Evolutionary conservation across 2,888 invertebrate species (phyloP).

Genomic region (Subacronicta megacephala): DNA sequence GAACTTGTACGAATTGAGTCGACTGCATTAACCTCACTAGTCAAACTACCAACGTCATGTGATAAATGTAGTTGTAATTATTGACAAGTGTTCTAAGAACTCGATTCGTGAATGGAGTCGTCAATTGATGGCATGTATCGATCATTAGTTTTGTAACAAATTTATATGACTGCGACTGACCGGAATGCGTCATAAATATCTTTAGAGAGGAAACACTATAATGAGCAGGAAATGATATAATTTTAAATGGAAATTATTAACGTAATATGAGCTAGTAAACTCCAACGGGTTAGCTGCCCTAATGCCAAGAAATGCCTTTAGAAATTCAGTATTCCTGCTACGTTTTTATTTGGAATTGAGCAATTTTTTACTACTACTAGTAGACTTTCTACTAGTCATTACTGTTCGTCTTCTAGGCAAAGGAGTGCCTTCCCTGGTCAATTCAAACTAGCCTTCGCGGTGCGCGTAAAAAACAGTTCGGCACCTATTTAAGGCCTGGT

Average conservation of each 20-base stretch:
- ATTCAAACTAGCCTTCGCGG: too few species aligned
- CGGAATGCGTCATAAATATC: constrained; percentile 46
- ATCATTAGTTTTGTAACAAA: constrained; percentile 38
- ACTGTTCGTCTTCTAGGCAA: too few species aligned
- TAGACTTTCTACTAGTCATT: too few species aligned
- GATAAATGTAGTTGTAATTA: constrained; percentile 41
- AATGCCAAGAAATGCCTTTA: not conserved
- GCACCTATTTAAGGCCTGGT: too few species aligned
- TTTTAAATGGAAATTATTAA: constrained; percentile 15
- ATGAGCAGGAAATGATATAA: constrained; percentile 38
- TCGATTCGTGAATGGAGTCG: constrained; percentile 38
- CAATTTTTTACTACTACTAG: too few species aligned
- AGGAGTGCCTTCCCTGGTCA: too few species aligned
- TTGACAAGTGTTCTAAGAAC: constrained; percentile 44
- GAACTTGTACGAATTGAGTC: constrained; percentile 59
- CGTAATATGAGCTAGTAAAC: constrained; percentile 7
- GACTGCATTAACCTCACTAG: constrained; percentile 52
- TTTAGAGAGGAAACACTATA: constrained; percentile 35
- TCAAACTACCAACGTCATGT: constrained; percentile 35
- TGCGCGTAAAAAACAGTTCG: too few species aligned
- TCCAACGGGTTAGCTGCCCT: not conserved
- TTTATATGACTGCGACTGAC: constrained; percentile 36
- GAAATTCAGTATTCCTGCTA: not conserved
- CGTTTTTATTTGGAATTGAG: not conserved
- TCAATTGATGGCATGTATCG: constrained; percentile 37